Base-by-base conservation (phyloP, 2,113 vertebrate species). In the Gnathonemus echidnorhynchus region DNA sequence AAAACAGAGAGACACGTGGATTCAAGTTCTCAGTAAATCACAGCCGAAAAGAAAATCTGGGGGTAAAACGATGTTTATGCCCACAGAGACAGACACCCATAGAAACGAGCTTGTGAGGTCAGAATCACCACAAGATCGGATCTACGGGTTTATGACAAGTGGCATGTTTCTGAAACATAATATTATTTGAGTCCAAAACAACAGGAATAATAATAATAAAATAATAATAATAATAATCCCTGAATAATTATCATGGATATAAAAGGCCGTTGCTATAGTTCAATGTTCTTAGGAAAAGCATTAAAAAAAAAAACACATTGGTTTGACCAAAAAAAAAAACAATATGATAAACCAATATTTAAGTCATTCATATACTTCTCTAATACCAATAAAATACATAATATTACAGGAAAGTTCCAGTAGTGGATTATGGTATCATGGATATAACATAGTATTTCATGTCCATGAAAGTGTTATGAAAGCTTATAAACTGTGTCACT, bases 111-210 rank as follows among this genome's bases (percentile, higher is more conserved):
- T 99, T 99, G 98, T 97, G 98, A 94, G 95, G 95, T 97, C 92
- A 94, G 92, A 96, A 97, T 97, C 94, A 97, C 97, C 98, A 99
- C 98, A 99, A 99, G 98, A 99, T 99, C 98, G 98, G 98, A 99
- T 99, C 98, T 99, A 99, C 98, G 98, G 98, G 98, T 99, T 99
- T 98, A 97, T 97, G 98, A 96, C 97, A 98, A 95, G 94, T 97
- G 98, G 98, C 96, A 94, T 92, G 86, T 62, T 39, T 85, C 77
- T 10, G 45, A 86, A 85, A 56, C 17, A 6, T 53, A 52, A 52
- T 27, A 53, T 39, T 6, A 5, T 53, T 21, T 87, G 48, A 42
- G n/a, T 52, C 31, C 15, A 35, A 87, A 87, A 87, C 3, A 87
- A 53, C 11, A 87, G 13, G 24, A 35, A 70, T 24, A 31, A 42